Evolutionary conservation across 2,797 vertebrate genomes (phyloP), one percentile per base, ranked within the genome.

Genomic region (Myotis planiceps): DNA sequence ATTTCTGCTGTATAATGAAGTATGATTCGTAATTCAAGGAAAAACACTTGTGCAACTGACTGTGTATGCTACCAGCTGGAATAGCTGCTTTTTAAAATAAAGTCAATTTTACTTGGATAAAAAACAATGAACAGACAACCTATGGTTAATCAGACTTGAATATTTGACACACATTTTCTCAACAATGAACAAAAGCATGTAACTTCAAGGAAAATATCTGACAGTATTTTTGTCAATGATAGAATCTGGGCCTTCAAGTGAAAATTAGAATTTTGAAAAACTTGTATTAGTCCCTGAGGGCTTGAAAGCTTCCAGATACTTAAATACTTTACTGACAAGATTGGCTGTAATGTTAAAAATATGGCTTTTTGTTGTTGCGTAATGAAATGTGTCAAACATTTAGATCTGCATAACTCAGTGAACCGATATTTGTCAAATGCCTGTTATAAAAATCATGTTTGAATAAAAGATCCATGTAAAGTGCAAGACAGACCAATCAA

Each of bases 251-350:
- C 23, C 45, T 82, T 92, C 9, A 15, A 32, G 37, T 81, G 58
- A 88, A 85, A 96, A 71, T 72, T 37, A 88, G 14, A 84, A 82
- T 81, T 69, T 29, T 58, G 19, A 32, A 82, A 92, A 86, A 37
- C 25, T 32, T 78, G 1, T 60, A 34, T 78, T 37, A 55, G 9
- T 69, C 21, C 29, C 8, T 25, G 1, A 8, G 3, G 84, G 7
- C 34, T 68, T 92, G 19, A 90, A 75, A 83, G 13, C 34, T 75
- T 80, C 14, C 7, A 65, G 37, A 74, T 47, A 79, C 25, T 47
- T 72, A 95, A 81, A 47, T 71, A 39, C 9, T 86, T 91, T 32
- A 74, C 18, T 39, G 32, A 75, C 55, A 14, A 81, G 12, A 42
- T 45, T 19, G 16, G 16, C 27, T n/a, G 9, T 37, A 39, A 63